These are phyloP conservation scores for Sinosuthora webbiana DNA, from an alignment of 2,113 vertebrate species.

Conservation along the genomic window DNA sequence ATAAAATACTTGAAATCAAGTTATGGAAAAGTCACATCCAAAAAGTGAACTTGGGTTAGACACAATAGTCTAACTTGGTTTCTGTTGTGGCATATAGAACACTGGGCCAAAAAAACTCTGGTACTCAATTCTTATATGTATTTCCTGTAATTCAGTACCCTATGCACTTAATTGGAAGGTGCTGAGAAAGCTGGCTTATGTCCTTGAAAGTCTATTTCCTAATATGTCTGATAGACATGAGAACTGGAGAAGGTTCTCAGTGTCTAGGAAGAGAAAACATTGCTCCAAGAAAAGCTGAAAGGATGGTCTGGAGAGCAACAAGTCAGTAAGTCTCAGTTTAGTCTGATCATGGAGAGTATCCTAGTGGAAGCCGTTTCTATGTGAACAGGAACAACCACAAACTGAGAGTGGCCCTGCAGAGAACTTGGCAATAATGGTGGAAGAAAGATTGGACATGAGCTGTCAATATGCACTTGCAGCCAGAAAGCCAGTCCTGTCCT, in stretches of 20 bases:
- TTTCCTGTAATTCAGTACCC: not conserved
- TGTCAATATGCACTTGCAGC: not conserved
- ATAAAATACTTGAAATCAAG: not conserved
- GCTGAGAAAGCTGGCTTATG: not conserved
- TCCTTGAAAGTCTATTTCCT: not conserved
- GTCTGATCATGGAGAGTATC: not conserved
- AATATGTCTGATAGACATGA: not conserved
- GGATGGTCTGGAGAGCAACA: not conserved
- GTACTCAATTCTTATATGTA: not conserved
- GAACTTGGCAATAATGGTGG: not conserved
- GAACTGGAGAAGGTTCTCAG: not conserved
- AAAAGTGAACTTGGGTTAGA: not conserved
- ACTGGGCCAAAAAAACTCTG: not conserved
- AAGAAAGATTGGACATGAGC: not conserved
- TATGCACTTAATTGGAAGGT: not conserved
- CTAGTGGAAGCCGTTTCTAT: not conserved
- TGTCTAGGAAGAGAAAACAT: not conserved
- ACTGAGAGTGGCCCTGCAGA: not conserved
- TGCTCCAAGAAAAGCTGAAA: not conserved
- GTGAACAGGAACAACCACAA: not conserved
- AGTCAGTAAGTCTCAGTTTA: not conserved
- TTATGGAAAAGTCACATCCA: not conserved
- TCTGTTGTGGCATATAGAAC: not conserved
- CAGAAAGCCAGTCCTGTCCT: rapidly evolving
- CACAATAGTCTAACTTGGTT: not conserved